Evolutionary conservation across 2,888 invertebrate genomes (phyloP), one percentile per base, ranked within the genome.

Genomic region (Hyposoter didymator): DNA sequence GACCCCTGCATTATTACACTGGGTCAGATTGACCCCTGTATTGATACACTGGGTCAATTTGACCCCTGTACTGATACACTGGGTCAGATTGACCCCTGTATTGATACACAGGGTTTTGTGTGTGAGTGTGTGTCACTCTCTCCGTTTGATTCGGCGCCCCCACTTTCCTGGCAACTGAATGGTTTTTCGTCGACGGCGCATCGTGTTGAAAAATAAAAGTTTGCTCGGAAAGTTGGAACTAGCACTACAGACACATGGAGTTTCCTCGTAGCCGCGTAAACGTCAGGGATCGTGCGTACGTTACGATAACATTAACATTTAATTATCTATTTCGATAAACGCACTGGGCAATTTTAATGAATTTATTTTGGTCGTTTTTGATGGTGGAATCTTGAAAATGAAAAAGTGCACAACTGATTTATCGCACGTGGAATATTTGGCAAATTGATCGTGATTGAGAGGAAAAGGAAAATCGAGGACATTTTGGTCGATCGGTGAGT

Each of bases 181-280:
- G 78, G 12, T 39, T 52, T 52, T 62, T 43, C 45, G 55, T 47
- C 69, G 59, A 78, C 14, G 22, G 78, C 78, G 70, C 70, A 70
- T 47, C 32, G 70, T 32, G 45, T 59, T 59, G 59, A 28, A 17
- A 62, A 78, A 78, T 70, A 78, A 39, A 84, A 73, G 62, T 78
- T 80, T 76, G 70, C 76, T 62, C 72, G 43, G 64, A n/a, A 67
- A 78, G 55, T 55, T 6, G 22, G 45, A 32, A 43, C 52, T 69
- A 55, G 43, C 49, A 1, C 32, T n/a, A 12, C 55, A 22, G 22
- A 67, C 75, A 75, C 47, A 47, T 49, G 75, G 67, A 82, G 78
- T 82, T 59, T 45, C 17, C 73, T 49, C 52, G 62, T 28, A 28
- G 52, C 62, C 78, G 73, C 78, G 69, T 82, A 62, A 28, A 69